Base-by-base conservation (phyloP, 2,113 vertebrate species). In the Cololabis saira region DNA sequence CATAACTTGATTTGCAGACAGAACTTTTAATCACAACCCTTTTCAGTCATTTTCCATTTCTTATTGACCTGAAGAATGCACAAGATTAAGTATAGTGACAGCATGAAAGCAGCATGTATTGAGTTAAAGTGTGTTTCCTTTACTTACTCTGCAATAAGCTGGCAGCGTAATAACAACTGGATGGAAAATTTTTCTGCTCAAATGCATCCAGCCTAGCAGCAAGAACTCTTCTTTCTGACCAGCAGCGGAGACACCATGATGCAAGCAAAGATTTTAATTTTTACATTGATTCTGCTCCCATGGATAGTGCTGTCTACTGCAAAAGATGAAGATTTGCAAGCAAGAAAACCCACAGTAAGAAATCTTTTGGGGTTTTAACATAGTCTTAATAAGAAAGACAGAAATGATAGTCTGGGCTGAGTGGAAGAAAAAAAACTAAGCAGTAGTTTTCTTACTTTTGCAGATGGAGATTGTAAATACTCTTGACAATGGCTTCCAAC, bases 101-200 rank as follows among this genome's bases (percentile, higher is more conserved):
- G 27, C n/a, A n/a, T n/a, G n/a, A n/a, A 50, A 50, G 71, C n/a
- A 61, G 95, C 88, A 86, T 76, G 81, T 70, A 88, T 92, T 93
- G 96, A 94, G 96, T 97, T 97, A 96, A 96, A 89, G 80, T 79
- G 82, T 81, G 80, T 90, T 92, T 93, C 91, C 85, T 81, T 87
- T 81, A 92, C 89, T 91, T 90, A 87, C 67, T 80, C 88, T 86
- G 89, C 76, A 90, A 91, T 82, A 66, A 66, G 56, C 91, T 94
- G 94, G 93, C 95, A 95, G 92, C 87, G 90, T 91, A 77, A 94
- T 94, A 92, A 95, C 94, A 95, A 94, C 89, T 93, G 93, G 92
- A 95, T 93, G 94, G 91, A 95, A 89, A 71, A 90, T 91, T 92
- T 91, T 92, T 92, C 90, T 93, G 83, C 90, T 95, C 93, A 83